A percentile compares a stretch with the other conserved stretches of the same genome.
These are phyloP conservation scores for Villa cingulata DNA, from an alignment of 2,888 invertebrate genomes.

Conservation along the genomic window DNA sequence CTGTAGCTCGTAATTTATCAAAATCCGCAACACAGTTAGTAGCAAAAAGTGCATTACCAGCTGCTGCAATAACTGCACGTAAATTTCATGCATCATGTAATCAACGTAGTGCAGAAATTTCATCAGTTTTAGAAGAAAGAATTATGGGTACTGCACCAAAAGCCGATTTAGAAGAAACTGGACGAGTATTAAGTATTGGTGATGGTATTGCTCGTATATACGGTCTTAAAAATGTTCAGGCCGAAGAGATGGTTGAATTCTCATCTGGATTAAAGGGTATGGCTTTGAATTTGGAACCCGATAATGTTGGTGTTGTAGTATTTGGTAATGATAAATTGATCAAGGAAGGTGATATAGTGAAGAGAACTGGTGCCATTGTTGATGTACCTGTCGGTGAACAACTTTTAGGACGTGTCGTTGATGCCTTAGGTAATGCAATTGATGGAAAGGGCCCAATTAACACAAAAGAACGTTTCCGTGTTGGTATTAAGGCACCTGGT, in stretches of 20 bases:
- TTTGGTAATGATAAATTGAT: constrained; percentile 99
- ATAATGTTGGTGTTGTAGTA: constrained; percentile 99
- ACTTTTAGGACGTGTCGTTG: constrained; percentile 92
- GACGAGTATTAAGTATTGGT: constrained; percentile 96
- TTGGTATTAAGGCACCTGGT: constrained; percentile 84
- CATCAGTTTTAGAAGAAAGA: constrained; percentile 93
- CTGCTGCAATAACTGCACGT: constrained; percentile 58
- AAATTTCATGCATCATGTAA: constrained; percentile 69
- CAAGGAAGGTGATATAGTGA: constrained; percentile 97
- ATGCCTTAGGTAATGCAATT: constrained; percentile 88
- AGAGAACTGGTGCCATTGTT: constrained; percentile 98
- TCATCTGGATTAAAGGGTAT: constrained; percentile 99
- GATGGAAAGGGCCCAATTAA: constrained; percentile 75
- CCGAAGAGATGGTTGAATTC: constrained; percentile 99
- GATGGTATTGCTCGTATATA: constrained; percentile 99
- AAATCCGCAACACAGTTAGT: constrained; percentile 61
- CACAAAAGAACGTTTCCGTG: constrained; percentile 68
- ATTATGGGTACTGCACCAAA: constrained; percentile 90
- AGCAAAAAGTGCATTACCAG: constrained; percentile 61
- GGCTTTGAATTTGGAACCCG: constrained; percentile 99
- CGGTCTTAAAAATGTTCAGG: constrained; percentile 98
- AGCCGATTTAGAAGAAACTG: constrained; percentile 84
- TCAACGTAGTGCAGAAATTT: constrained; percentile 81
- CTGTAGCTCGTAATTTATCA: constrained; percentile 78
- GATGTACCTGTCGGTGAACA: constrained; percentile 96